Base-by-base conservation (phyloP, 2,113 vertebrate species). In the Puntigrus tetrazona region DNA sequence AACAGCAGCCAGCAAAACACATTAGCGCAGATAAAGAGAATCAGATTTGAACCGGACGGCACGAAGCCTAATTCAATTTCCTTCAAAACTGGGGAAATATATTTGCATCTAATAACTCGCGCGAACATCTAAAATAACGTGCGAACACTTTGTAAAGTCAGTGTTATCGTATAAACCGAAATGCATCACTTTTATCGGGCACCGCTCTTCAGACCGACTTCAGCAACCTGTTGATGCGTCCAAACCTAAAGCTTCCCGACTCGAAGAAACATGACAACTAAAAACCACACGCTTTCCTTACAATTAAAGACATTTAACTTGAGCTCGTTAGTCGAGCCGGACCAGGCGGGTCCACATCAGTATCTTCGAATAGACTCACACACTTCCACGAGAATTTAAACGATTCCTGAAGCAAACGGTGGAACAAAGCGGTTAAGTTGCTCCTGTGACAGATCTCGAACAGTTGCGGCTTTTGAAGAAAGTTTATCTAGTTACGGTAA, bases 161-260 rank as follows among this genome's bases (percentile, higher is more conserved):
- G n/a, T 63, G 45, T 20, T 27, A 4, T 41, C 3, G 14, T 63
- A 13, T 31, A 20, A 22, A 11, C 25, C 41, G 20, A 45, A 13
- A 31, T 18, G 5, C 22, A 67, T 41, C 13, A 55, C 61, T 81
- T 81, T 52, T 29, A 43, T 43, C 9, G 45, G 13, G 5, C 11
- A 31, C 63, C 79, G 27, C 29, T 70, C 10, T n/a, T 25, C 55
- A 25, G 34, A 41, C 29, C 10, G 25, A 43, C 55, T 63, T 34
- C 18, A 47, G 45, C 79, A 82, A 82, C 79, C 79, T 82, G 79
- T 82, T 82, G 79, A 82, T 82, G 29, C 43, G 6, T 82, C 43
- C 79, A 27, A 55, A 3, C 29, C 29, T 36, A 63, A 14, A 69
- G 63, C 41, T 34, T 31, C 43, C 14, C 20, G 72, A 20, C 75